Base-by-base conservation (phyloP, 2,113 vertebrate species). In the Lophotis ruficrista region DNA sequence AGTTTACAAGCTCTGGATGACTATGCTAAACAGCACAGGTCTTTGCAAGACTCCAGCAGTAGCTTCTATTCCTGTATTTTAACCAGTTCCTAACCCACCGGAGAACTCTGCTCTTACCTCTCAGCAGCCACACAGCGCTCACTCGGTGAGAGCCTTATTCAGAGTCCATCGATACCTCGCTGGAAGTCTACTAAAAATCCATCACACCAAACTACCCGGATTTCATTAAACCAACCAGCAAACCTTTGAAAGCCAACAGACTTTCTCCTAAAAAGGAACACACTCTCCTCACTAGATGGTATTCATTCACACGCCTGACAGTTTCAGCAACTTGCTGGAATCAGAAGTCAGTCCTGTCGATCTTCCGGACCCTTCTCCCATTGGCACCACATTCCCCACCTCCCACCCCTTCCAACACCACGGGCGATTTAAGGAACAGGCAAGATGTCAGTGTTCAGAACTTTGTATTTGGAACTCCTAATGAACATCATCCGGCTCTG, bases 371-470 rank as follows among this genome's bases (percentile, higher is more conserved):
- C 9, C 60, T 62, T 1, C 33, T 54, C 38, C 25, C 12, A 20
- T 2, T 2, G 14, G 73, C 35, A 57, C 30, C 7, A 0, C 1
- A 16, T 2, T 68, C 7, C 28, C 15, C 33, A 38, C 15, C 30
- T 62, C 43, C 24, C 2, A 30, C 28, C 24, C 33, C 38, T 84
- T 78, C 57, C 53, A 16, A 43, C 25, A n/a, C 4, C 47, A 62
- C 4, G 3, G 2, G 12, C 2, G 37, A 77, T 33, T 48, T 53
- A 72, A 58, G 41, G 41, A 57, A 79, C 19, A 58, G 47, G 22
- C 18, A 61, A 56, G 37, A 22, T 7, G 0, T 2, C 23, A 17
- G 33, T 33, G n/a, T 16, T 13, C 2, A 30, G 31, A 14, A 27
- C 35, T 24, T 38, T 5, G 1, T 14, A 27, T 20, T 2, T 35